A percentile compares a stretch with the other conserved stretches of the same genome.
Evolutionary conservation across 2,888 invertebrate genomes (phyloP).

Genomic region (Emmelina monodactyla): DNA sequence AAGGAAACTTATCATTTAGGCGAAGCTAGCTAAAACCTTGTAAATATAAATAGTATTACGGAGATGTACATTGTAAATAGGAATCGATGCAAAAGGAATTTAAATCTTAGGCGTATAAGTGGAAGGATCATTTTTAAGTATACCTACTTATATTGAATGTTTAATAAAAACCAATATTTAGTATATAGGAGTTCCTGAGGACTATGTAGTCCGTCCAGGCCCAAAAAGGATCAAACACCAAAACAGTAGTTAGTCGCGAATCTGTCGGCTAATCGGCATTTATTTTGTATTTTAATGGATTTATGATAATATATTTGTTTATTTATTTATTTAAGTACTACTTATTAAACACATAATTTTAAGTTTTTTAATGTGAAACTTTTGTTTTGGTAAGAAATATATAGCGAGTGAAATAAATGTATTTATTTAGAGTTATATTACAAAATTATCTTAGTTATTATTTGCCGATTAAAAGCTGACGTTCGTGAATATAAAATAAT

Average conservation of each 20-base stretch:
- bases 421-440: too few relatives aligned
- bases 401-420: too few relatives aligned
- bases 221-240: conserved; percentile 59
- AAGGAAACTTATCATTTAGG: background rate
- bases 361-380: too few relatives aligned
- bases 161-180: conserved; percentile 11
- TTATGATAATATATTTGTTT: too few relatives aligned
- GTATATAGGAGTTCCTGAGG: conserved; percentile 55
- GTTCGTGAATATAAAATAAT: conserved; percentile 29
- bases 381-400: too few relatives aligned
- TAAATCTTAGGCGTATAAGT: conserved; percentile 26
- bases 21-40: conserved; percentile 2
- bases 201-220: conserved; percentile 58
- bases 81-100: conserved; percentile 51
- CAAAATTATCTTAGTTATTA: too few relatives aligned
- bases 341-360: too few relatives aligned
- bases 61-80: conserved; percentile 17
- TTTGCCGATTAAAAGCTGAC: too few relatives aligned
- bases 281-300: too few relatives aligned
- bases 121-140: conserved; percentile 2
- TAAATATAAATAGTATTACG: conserved; percentile 6
- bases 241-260: conserved; percentile 55
- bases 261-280: background rate
- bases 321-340: too few relatives aligned
- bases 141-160: conserved; percentile 7